phyloP scores from a whole-genome alignment of 2,113 vertebrate genomes.

The Ancistrus triradiatus region DNA sequence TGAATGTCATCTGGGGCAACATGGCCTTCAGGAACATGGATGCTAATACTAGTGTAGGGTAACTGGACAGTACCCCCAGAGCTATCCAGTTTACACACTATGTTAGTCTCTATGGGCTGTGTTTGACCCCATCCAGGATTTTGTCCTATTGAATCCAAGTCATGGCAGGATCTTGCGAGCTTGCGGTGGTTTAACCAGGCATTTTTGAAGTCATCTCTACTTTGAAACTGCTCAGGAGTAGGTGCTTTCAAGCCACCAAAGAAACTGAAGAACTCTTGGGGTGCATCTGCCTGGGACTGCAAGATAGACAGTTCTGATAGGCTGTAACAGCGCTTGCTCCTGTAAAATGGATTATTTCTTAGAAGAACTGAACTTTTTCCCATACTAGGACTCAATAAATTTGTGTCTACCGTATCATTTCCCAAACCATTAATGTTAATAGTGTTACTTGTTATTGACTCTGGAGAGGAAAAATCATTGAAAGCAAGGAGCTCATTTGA shows the following conservation, averaged over 20 bases:
- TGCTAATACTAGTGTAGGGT: slow-evolving; percentile 86
- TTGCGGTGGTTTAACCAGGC: slow-evolving; percentile 94
- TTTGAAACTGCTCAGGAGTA: slow-evolving; percentile 90
- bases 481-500: slow-evolving; percentile 73
- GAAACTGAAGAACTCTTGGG: slow-evolving; percentile 60
- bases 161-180: slow-evolving; percentile 90
- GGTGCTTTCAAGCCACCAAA: slow-evolving; percentile 85
- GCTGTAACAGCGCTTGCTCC: slow-evolving; percentile 95
- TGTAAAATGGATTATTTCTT: slow-evolving; percentile 88
- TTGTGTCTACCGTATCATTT: slow-evolving; percentile 66
- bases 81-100: slow-evolving; percentile 86
- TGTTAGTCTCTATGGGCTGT: slow-evolving; percentile 87
- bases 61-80: slow-evolving; percentile 87
- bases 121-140: slow-evolving; percentile 97
- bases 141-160: slow-evolving; percentile 87
- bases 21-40: slow-evolving; percentile 85
- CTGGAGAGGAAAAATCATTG: slow-evolving; percentile 65
- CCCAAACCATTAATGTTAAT: slow-evolving; percentile 63
- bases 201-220: slow-evolving; percentile 88
- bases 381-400: slow-evolving; percentile 48
- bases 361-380: slow-evolving; percentile 58
- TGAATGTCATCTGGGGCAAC: slow-evolving; percentile 81
- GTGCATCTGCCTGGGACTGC: slow-evolving; percentile 73
- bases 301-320: slow-evolving; percentile 89
- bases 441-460: slow-evolving; percentile 49